Percentiles rank a stretch among this genome's conserved stretches.
phyloP scores from a whole-genome alignment of 2,888 invertebrate species.

The Drosophila histrio region DNA sequence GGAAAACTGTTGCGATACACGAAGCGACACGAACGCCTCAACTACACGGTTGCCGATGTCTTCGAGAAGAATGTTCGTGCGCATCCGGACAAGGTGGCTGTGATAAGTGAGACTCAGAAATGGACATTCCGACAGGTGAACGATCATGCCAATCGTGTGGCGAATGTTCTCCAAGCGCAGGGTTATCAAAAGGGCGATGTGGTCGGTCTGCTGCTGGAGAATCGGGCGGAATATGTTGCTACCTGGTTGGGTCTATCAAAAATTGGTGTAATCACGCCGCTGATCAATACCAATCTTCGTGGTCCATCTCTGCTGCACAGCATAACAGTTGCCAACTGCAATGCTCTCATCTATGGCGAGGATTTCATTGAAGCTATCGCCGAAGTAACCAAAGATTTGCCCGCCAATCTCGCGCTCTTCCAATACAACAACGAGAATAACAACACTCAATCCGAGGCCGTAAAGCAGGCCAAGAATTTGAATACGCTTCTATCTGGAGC shows the following conservation, averaged over 20 bases:
- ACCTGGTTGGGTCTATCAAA: conserved; percentile 97
- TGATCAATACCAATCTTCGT: conserved; percentile 96
- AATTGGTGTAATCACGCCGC: conserved; percentile 91
- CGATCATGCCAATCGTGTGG: conserved; percentile 93
- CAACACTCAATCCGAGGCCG: conserved; percentile 52
- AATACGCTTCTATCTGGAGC: conserved; percentile 77
- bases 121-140: conserved; percentile 94
- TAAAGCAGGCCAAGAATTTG: conserved; percentile 81
- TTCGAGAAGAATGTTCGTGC: conserved; percentile 90
- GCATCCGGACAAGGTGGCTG: conserved; percentile 93
- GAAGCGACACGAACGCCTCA: conserved; percentile 87
- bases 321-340: conserved; percentile 92
- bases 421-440: conserved; percentile 84
- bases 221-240: conserved; percentile 94
- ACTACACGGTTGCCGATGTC: conserved; percentile 90
- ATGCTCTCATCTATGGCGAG: conserved; percentile 91
- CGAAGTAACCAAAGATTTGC: conserved; percentile 88
- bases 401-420: conserved; percentile 88
- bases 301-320: conserved; percentile 94
- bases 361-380: conserved; percentile 85
- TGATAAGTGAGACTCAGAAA: conserved; percentile 89
- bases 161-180: conserved; percentile 90
- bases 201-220: conserved; percentile 95
- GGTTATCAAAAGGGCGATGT: conserved; percentile 94
- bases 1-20: conserved; percentile 87